These are phyloP conservation scores for Megaceryle torquata DNA, from an alignment of 2,113 vertebrate species.

Conservation along the genomic window DNA sequence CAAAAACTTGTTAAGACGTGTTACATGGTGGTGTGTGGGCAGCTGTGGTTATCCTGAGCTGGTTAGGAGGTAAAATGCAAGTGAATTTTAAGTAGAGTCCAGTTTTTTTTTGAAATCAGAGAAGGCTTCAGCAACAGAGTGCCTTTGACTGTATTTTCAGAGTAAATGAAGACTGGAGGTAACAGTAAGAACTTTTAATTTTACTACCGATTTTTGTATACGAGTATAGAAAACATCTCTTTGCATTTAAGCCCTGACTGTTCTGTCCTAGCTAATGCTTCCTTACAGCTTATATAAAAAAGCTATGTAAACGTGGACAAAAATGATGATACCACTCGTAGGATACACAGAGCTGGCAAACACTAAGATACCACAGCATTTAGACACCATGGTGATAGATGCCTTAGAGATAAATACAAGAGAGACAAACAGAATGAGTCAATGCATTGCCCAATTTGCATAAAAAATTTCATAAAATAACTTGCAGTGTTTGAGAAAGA, in stretches of 20 bases:
- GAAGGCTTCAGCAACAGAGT: background rate
- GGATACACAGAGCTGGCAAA: background rate
- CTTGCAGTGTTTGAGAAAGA: slow-evolving; percentile 24
- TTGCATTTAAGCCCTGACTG: background rate
- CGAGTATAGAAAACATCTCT: background rate
- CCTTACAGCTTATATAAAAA: background rate
- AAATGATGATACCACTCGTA: background rate
- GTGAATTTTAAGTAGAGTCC: background rate
- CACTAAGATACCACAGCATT: background rate
- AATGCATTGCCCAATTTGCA: background rate
- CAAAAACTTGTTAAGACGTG: background rate
- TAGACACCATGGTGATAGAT: slow-evolving; percentile 45
- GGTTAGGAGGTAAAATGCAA: background rate
- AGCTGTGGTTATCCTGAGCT: background rate
- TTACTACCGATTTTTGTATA: background rate
- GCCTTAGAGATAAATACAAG: slow-evolving; percentile 23
- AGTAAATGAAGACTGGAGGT: background rate
- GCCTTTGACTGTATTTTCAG: background rate
- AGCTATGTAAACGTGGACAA: background rate
- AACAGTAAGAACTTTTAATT: background rate
- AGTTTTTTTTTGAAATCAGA: background rate
- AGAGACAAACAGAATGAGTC: slow-evolving; percentile 53
- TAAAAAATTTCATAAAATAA: slow-evolving; percentile 44
- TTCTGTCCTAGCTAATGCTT: background rate
- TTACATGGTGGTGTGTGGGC: background rate